These are phyloP conservation scores for Spatula versicolor DNA, from an alignment of 2,797 vertebrate species.

Conservation along the genomic window DNA sequence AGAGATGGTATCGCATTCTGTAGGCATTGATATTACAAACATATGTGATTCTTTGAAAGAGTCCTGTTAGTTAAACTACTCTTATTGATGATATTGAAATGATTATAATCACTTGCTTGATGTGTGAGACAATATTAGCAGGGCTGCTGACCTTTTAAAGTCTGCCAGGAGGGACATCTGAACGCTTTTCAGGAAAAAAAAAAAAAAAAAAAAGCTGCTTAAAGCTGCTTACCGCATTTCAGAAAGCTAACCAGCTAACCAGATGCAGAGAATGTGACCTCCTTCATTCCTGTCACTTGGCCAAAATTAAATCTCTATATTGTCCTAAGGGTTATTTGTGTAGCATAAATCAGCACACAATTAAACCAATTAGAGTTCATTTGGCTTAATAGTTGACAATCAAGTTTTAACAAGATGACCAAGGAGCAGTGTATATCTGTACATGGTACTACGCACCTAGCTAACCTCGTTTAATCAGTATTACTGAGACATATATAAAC, in stretches of 20 bases:
- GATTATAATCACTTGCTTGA: neutral
- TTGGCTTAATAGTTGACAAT: neutral
- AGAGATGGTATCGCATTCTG: neutral
- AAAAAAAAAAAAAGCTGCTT: neutral
- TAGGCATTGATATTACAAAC: neutral
- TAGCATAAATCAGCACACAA: neutral
- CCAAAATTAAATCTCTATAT: neutral
- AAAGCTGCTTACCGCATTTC: neutral
- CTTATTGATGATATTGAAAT: neutral
- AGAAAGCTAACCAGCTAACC: neutral
- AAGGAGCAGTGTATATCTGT: neutral
- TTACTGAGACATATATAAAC: neutral
- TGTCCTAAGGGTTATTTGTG: neutral
- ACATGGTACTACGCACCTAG: neutral
- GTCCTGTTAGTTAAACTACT: neutral
- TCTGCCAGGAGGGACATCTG: neutral
- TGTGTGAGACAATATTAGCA: slow-evolving; percentile 9
- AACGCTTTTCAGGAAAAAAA: neutral
- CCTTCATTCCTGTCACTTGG: neutral
- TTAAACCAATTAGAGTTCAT: neutral
- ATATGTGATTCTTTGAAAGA: neutral
- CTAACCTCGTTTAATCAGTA: neutral
- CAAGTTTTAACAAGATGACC: neutral
- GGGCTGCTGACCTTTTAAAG: neutral
- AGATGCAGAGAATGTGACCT: neutral